Evolutionary conservation across 2,888 invertebrate genomes (phyloP), one percentile per base, ranked within the genome.

Genomic region (Microctonus hyperodae): DNA sequence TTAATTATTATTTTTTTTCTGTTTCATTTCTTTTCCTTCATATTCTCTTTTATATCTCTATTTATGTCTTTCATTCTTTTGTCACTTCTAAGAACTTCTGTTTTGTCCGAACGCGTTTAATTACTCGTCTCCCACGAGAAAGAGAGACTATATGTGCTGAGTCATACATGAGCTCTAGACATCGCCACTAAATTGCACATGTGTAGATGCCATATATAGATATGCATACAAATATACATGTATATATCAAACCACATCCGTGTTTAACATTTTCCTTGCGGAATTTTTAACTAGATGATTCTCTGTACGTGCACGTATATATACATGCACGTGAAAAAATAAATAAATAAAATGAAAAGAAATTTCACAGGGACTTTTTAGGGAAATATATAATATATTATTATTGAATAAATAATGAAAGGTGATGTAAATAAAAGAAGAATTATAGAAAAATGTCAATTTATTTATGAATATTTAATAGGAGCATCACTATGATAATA

Each of bases 101-200:
- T 69, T 44, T 65, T 67, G 60, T 58, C 62, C 40, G 64, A 69
- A 62, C 70, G 67, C 68, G 67, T 70, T 70, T 70, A 70, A 70
- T 70, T 70, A 70, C 69, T 69, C 64, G 68, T 70, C 70, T 70
- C 67, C 65, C 67, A 70, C 65, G 67, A 67, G 64, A 69, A 44
- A 65, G 55, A 53, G 57, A 51, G 56, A 57, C 13, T 44, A 60
- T 48, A 60, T 57, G 59, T 13, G 67, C 69, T 67, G 65, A 69
- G 67, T 70, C 70, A 70, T 63, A 69, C 60, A 60, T 44, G 44
- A 44, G 16, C 44, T 44, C 44, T 16, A 44, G 44, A 44, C 44
- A 44, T 44, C 44, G 20, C 44, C 16, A 44, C 44, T 44, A 44
- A 44, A 44, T 44, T 44, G 44, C 44, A 44, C 44, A 44, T 44